These are phyloP conservation scores for Brachymystax lenok DNA, from an alignment of 2,797 vertebrate genomes.

Conservation along the genomic window DNA sequence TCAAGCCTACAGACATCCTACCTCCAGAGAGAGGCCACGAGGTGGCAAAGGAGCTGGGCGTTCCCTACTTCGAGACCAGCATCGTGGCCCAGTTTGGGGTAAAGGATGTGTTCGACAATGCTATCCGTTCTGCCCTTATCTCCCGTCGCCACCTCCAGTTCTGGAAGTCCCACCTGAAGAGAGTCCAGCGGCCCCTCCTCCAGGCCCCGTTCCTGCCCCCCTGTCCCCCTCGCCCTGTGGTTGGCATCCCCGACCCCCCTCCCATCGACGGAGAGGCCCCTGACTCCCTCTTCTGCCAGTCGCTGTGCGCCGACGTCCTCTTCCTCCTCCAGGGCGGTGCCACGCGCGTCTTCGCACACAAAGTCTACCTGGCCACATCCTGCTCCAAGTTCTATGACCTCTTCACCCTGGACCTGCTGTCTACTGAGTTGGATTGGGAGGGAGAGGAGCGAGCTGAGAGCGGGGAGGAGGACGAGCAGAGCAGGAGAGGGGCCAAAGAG, in stretches of 20 bases:
- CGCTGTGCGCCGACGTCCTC: constrained; percentile 85
- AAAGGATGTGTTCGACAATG: constrained; percentile 93
- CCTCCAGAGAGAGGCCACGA: constrained; percentile 88
- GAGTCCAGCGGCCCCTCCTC: constrained; percentile 86
- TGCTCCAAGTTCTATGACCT: constrained; percentile 93
- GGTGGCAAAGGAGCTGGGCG: constrained; percentile 89
- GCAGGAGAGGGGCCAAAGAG: constrained; percentile 77
- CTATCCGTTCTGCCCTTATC: constrained; percentile 90
- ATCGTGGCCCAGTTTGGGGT: constrained; percentile 92
- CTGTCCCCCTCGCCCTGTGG: constrained; percentile 83
- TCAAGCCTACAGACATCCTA: constrained; percentile 91
- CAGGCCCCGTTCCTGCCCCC: constrained; percentile 89
- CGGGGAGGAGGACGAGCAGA: constrained; percentile 70
- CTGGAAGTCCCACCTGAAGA: constrained; percentile 92
- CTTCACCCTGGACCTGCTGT: constrained; percentile 78
- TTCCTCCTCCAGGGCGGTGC: constrained; percentile 81
- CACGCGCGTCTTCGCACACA: constrained; percentile 85
- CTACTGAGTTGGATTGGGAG: constrained; percentile 43
- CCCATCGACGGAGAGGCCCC: constrained; percentile 72
- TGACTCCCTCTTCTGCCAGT: constrained; percentile 80
- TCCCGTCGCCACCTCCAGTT: constrained; percentile 91
- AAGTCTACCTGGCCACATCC: constrained; percentile 88
- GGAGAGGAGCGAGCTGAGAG: constrained; percentile 58
- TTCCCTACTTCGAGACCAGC: constrained; percentile 91
- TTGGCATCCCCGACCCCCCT: constrained; percentile 82